Base-by-base conservation (phyloP, 2,888 invertebrate species). In the Andrena hattorfiana region DNA sequence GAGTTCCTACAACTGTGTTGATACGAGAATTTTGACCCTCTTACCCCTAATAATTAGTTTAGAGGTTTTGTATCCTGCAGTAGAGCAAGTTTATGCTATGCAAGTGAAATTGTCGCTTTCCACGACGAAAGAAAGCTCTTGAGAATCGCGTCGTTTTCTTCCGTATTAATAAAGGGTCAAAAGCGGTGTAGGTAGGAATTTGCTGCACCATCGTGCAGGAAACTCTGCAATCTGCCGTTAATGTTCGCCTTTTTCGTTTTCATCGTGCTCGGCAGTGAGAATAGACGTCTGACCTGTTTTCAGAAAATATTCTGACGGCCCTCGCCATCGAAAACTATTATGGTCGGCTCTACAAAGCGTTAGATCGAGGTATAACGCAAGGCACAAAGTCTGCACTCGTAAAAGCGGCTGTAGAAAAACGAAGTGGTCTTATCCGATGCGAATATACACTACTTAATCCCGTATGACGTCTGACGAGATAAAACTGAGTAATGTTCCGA, bases 211-310 rank as follows among this genome's bases (percentile, higher is more conserved):
- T 49, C 70, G 63, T 54, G 42, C 54, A 63, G 28, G 30, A 30
- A 62, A 70, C 69, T 42, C 62, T 42, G 63, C 51, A 63, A 76
- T 70, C 54, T 68, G 30, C 68, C 28, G 35, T 66, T 59, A 60
- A 48, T 48, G 32, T 66, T 60, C 35, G 6, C 51, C 23, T 70
- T 64, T 76, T 64, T 42, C 70, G 26, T 60, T 68, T 70, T 62
- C 28, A 56, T 30, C 70, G 64, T 48, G 51, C 59, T 60, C 35
- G 35, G 30, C 7, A 23, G 64, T 60, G 35, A 60, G 69, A 64
- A 60, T 56, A 76, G 60, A 78, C 62, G 78, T 42, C 32, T 66
- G 70, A 80, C 79, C 79, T 77, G 42, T 77, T 80, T 80, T 59
- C 30, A 35, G 66, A 42, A 80, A 70, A 69, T 70, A 70, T 59